These are phyloP conservation scores for Sebastes hubbsi DNA, from an alignment of 2,797 vertebrate species.

Conservation along the genomic window DNA sequence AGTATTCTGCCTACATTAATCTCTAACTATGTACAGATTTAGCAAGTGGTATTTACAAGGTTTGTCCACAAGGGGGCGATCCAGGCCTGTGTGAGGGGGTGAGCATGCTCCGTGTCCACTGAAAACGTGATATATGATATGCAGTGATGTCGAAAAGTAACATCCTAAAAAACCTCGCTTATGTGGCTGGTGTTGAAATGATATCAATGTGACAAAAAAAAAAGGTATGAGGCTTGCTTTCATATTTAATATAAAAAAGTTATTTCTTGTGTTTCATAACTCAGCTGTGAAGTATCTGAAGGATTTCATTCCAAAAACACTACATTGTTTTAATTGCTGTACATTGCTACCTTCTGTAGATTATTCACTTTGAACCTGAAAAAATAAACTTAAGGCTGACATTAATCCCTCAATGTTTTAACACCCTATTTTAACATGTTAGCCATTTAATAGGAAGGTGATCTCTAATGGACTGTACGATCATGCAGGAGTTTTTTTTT, in stretches of 20 bases:
- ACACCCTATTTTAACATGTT: constrained; percentile 7
- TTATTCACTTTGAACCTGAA: constrained; percentile 36
- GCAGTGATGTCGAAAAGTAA: constrained; percentile 65
- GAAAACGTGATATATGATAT: constrained; percentile 67
- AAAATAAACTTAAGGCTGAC: constrained; percentile 31
- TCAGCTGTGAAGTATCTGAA: constrained; percentile 36
- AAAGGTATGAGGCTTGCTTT: constrained; percentile 49
- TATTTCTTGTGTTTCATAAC: constrained; percentile 8
- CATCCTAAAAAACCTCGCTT: constrained; percentile 72
- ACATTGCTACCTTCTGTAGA: constrained; percentile 46
- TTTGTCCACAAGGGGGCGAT: constrained; percentile 81
- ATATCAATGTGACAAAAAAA: constrained; percentile 45
- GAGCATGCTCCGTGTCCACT: constrained; percentile 58
- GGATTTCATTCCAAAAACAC: constrained; percentile 34
- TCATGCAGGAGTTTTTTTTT: constrained; percentile 8
- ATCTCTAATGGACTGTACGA: constrained; percentile 19
- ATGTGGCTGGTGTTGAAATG: constrained; percentile 73
- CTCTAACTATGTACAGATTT: constrained; percentile 81
- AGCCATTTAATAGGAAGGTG: constrained; percentile 6
- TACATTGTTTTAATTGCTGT: constrained; percentile 15
- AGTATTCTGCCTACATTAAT: constrained; percentile 74
- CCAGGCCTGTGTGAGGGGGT: constrained; percentile 65
- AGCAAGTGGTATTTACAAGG: constrained; percentile 87
- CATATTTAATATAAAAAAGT: constrained; percentile 27
- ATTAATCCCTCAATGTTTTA: constrained; percentile 1